Conservation (phyloP, 2,888 invertebrate genomes). For the Strigamia crassipes region DNA sequence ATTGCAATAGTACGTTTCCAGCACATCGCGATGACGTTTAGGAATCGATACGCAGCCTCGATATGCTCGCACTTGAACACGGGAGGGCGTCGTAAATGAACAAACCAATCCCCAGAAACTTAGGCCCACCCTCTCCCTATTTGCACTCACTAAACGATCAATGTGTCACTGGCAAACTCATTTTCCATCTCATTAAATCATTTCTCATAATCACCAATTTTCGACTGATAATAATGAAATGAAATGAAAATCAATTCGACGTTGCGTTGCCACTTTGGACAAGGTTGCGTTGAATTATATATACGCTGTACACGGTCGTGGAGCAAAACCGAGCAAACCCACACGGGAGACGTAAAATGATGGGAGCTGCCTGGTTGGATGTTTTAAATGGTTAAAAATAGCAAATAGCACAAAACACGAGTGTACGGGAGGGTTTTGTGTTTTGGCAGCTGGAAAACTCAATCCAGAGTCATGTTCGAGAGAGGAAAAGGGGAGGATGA, state of each 20-base stretch:
- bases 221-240: too few species aligned
- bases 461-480: not conserved
- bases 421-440: slow-evolving; percentile 10
- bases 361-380: not conserved
- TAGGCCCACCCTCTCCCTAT: too few species aligned
- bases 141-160: too few species aligned
- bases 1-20: not conserved
- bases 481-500: not conserved
- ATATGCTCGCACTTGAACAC: not conserved
- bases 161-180: too few species aligned
- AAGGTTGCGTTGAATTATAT: too few species aligned
- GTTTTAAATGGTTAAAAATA: not conserved
- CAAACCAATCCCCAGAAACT: not conserved
- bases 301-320: not conserved
- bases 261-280: too few species aligned
- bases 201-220: too few species aligned
- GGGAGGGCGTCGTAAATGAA: slow-evolving; percentile 2
- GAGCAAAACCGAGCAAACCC: slow-evolving; percentile 1
- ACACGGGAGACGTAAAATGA: not conserved
- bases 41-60: not conserved
- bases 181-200: too few species aligned
- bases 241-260: too few species aligned
- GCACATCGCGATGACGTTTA: not conserved
- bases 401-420: not conserved
- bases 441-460: slow-evolving; percentile 3